These are phyloP conservation scores for Sinocyclocheilus rhinocerous DNA, from an alignment of 2,113 vertebrate genomes.

Conservation along the genomic window DNA sequence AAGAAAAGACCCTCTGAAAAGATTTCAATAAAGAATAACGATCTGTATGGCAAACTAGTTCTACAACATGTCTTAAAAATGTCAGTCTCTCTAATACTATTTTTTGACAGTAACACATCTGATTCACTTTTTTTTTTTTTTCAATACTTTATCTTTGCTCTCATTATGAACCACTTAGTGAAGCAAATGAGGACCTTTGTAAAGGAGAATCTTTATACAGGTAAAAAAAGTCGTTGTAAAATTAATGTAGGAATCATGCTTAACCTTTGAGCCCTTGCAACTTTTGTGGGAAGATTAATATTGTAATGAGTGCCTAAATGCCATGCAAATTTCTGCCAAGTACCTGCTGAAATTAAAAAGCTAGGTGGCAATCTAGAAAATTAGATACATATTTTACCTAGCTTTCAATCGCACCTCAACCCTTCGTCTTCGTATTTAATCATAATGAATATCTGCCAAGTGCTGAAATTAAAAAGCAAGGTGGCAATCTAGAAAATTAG, in stretches of 20 bases:
- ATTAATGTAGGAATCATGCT: slow-evolving; percentile 61
- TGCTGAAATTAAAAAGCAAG: no score
- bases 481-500: slow-evolving; percentile 60
- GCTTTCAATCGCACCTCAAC: slow-evolving; percentile 51
- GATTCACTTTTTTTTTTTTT: neutral
- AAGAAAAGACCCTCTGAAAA: neutral
- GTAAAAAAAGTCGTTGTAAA: slow-evolving; percentile 47
- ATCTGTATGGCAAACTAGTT: neutral
- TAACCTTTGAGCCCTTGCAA: slow-evolving; percentile 64
- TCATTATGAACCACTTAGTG: slow-evolving; percentile 37
- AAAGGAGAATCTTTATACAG: slow-evolving; percentile 54
- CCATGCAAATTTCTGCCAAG: slow-evolving; percentile 61
- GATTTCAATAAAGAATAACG: neutral
- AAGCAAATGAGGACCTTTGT: slow-evolving; percentile 43
- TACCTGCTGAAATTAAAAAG: slow-evolving; percentile 65
- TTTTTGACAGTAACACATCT: neutral
- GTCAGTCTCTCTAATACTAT: neutral
- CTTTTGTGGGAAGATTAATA: slow-evolving; percentile 61
- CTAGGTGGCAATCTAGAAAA: slow-evolving; percentile 59
- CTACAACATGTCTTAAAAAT: neutral
- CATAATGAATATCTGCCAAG: slow-evolving; percentile 57
- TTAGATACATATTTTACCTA: slow-evolving; percentile 62
- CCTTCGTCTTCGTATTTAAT: slow-evolving; percentile 57
- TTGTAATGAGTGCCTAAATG: slow-evolving; percentile 65
- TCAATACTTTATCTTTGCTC: slow-evolving; percentile 1